A percentile compares a stretch with the other conserved stretches of the same genome.
Conservation (phyloP, 2,113 vertebrate genomes). For the Prunella fulvescens region DNA sequence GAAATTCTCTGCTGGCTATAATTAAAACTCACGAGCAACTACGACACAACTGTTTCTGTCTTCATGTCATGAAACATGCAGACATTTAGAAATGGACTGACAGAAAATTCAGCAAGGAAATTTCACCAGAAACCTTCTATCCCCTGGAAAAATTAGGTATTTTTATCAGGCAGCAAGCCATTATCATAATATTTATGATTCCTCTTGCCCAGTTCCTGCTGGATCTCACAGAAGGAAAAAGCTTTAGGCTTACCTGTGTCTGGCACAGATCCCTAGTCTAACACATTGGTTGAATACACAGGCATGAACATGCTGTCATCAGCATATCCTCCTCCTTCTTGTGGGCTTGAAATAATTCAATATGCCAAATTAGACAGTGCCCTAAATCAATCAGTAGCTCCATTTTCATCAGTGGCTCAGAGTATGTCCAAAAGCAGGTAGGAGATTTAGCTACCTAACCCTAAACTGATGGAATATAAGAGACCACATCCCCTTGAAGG, state of each 20-base stretch:
- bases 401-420: not conserved
- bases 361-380: not conserved
- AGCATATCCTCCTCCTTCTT: not conserved
- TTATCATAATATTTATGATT: slow-evolving; percentile 26
- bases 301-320: not conserved
- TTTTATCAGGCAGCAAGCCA: not conserved
- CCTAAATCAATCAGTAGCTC: not conserved
- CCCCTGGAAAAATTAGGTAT: slow-evolving; percentile 11
- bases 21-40: slow-evolving; percentile 4
- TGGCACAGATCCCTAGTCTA: not conserved
- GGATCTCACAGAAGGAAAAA: not conserved
- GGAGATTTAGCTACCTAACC: not conserved
- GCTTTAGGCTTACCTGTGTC: not conserved
- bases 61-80: not conserved
- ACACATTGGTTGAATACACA: not conserved
- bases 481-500: not conserved
- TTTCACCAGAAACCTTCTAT: slow-evolving; percentile 42
- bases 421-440: not conserved
- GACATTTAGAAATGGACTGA: not conserved
- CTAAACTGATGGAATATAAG: not conserved
- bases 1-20: slow-evolving; percentile 5
- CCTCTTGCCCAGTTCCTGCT: not conserved
- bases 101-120: slow-evolving; percentile 18
- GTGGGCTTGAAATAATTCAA: not conserved
- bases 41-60: slow-evolving; percentile 8